Base-by-base conservation (phyloP, 2,797 vertebrate genomes). In the Syncerus caffer region DNA sequence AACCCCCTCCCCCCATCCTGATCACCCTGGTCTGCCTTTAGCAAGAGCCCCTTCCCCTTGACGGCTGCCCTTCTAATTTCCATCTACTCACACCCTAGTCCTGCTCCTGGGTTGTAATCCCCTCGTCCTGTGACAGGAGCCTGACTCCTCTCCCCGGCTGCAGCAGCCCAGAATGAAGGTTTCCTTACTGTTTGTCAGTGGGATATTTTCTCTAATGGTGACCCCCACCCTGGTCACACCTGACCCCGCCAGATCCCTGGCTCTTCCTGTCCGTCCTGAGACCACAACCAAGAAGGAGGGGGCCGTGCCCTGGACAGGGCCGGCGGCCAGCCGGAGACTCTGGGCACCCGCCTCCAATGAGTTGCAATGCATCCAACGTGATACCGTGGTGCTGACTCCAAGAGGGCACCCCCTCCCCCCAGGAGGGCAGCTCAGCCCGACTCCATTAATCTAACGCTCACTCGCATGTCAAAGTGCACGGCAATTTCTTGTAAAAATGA, bases 401-500 rank as follows among this genome's bases (percentile, higher is more conserved):
- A 1, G 19, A 50, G 25, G 83, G 7, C 74, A 7, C 60, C 19
- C 89, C 67, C 27, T 0, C 15, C 1, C 82, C 74, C 67, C 6
- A 6, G 38, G 2, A 94, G 7, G 67, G 60, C 94, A n/a, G 94
- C 19, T 84, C 45, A 2, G 27, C 98, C 98, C 93, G 94, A 97
- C 97, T 98, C 98, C 99, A 99, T 99, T 98, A 98, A 99, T 99
- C 98, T 98, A 97, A 89, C 67, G 78, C 98, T 83, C 90, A 97
- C 98, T 98, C 98, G 1, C 60, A 93, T 98, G 99, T 98, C 99
- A 99, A 98, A 98, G 98, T 98, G 98, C 98, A 97, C 89, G 91
- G 95, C 97, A 78, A 98, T 98, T 99, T 97, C 98, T 98, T 99
- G 99, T 99, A 99, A 98, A 99, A 99, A 99, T 99, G 99, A 99